These are phyloP conservation scores for Subacronicta megacephala DNA, from an alignment of 2,888 invertebrate genomes.

Conservation along the genomic window DNA sequence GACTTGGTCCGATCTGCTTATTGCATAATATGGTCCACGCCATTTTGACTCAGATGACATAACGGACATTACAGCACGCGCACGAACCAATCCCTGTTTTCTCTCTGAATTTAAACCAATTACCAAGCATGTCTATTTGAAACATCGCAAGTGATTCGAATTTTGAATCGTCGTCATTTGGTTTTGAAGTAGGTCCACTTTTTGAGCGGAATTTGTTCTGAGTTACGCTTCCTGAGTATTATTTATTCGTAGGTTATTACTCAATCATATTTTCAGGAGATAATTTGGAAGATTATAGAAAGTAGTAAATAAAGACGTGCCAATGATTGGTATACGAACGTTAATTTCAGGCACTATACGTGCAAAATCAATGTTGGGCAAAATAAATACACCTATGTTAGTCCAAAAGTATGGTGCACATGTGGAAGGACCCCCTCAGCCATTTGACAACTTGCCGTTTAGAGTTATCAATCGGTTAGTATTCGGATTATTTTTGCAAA, in stretches of 20 bases:
- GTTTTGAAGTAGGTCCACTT: no score
- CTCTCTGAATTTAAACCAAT: no score
- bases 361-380: slow-evolving; percentile 50
- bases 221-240: no score
- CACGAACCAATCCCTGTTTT: no score
- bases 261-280: not conserved
- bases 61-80: no score
- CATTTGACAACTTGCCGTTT: slow-evolving; percentile 81
- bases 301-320: not conserved
- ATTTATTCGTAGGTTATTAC: not conserved
- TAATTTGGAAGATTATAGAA: not conserved
- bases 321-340: slow-evolving; percentile 46
- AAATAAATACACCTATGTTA: slow-evolving; percentile 42
- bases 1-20: no score
- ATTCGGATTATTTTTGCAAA: not conserved
- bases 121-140: no score
- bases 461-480: slow-evolving; percentile 71
- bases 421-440: slow-evolving; percentile 68
- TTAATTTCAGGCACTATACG: slow-evolving; percentile 53
- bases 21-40: no score
- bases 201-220: no score
- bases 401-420: slow-evolving; percentile 46
- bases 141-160: no score
- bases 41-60: no score
- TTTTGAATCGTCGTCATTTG: no score